Evolutionary conservation across 2,113 vertebrate species (phyloP), one percentile per base, ranked within the genome.

Genomic region (Copsychus sechellarum): DNA sequence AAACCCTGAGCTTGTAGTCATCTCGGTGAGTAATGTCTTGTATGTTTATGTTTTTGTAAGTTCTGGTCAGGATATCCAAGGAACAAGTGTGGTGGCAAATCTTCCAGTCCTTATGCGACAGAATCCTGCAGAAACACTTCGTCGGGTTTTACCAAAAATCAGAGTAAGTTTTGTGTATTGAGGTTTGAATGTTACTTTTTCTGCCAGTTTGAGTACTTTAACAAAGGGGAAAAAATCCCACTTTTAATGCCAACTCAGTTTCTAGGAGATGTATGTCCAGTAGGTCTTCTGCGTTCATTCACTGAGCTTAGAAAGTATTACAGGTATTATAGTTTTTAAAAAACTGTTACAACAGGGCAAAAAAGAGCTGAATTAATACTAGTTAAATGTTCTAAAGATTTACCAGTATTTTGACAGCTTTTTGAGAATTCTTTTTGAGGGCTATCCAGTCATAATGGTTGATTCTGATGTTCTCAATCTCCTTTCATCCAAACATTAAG

Each of bases 131-230:
- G 99, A 99, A 96, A 99, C 99, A 1, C 98, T 99, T 90, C 98
- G 99, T 81, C 98, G 99, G 71, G 99, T 99, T 42, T 98, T 99
- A 81, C 99, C 99, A 77, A 99, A 99, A 98, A 98, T 99, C 94
- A 98, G 98, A 98, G 99, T 99, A 98, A 86, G 99, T 98, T 85
- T 64, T 88, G 24, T 94, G 10, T 79, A 33, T 74, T 88, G 73
- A 92, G 40, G 65, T 95, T 94, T 80, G 62, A 92, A 70, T 94
- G 66, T 81, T 23, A 48, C 29, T 31, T 88, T 81, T 79, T 54
- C 15, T 56, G 13, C 8, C 33, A 47, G 26, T 95, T 29, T 19
- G 51, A 54, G 16, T 67, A 60, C 84, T 93, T 69, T 81, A 84
- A 50, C 17, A 72, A 53, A 60, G 26, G 28, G 54, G 58, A 19